Evolutionary conservation across 2,113 vertebrate species (phyloP).

Genomic region (Cyanoderma ruficeps): DNA sequence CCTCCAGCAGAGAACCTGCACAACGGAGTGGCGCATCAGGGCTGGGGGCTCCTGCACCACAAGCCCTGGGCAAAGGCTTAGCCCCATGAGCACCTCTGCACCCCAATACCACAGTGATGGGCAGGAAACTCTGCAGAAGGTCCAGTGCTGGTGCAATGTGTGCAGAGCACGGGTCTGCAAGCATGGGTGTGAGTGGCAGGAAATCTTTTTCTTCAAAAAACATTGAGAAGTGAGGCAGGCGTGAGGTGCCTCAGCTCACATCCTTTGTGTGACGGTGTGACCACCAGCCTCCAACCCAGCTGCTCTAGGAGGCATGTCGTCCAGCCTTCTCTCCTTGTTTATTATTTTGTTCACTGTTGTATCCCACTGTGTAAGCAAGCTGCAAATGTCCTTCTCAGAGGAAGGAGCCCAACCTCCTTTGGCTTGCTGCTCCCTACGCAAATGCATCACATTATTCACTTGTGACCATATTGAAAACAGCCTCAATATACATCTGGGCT

Average conservation of each 20-base stretch:
- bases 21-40: fast-evolving
- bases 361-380: neutral
- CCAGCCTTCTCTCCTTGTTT: slow-evolving; percentile 22
- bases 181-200: fast-evolving
- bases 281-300: neutral
- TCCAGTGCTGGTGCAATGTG: fast-evolving
- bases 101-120: fast-evolving
- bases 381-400: neutral
- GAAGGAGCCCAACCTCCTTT: neutral
- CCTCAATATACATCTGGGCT: neutral
- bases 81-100: fast-evolving
- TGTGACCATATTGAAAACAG: neutral
- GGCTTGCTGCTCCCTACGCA: neutral
- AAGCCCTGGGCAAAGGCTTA: neutral
- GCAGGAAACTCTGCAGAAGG: neutral
- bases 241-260: neutral
- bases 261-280: neutral
- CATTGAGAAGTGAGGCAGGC: no score
- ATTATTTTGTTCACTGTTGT: slow-evolving; percentile 21
- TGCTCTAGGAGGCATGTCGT: neutral
- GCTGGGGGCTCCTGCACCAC: neutral
- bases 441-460: slow-evolving; percentile 6
- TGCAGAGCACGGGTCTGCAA: fast-evolving
- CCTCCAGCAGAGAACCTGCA: neutral
- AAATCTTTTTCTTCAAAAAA: neutral